Conservation (phyloP, 2,888 invertebrate genomes). For the Hirtodrosophila confusa region DNA sequence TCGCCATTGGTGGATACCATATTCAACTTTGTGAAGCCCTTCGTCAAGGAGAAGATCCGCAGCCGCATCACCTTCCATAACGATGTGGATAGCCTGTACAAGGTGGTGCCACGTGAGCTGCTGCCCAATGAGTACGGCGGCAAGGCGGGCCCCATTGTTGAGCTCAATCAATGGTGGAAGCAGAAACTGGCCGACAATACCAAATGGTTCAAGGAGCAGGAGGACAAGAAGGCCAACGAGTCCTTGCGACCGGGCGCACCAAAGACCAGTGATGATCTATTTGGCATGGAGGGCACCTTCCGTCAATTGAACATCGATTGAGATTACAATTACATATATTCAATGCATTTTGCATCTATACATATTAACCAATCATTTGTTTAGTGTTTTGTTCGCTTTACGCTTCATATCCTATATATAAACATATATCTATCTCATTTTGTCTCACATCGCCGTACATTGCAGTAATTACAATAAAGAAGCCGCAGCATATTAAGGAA, state of each 20-base stretch:
- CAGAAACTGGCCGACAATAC: constrained; percentile 91
- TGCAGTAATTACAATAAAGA: constrained; percentile 65
- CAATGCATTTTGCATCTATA: constrained; percentile 23
- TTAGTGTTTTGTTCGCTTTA: constrained; percentile 58
- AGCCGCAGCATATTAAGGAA: constrained; percentile 63
- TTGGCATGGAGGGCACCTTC: constrained; percentile 95
- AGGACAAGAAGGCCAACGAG: constrained; percentile 91
- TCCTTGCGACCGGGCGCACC: constrained; percentile 92
- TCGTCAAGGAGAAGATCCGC: constrained; percentile 94
- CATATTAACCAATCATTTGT: constrained; percentile 57
- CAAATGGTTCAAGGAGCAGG: constrained; percentile 93
- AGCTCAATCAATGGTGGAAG: constrained; percentile 91
- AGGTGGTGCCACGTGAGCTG: constrained; percentile 91
- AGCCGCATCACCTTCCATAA: constrained; percentile 92
- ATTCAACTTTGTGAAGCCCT: constrained; percentile 93
- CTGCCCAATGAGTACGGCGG: constrained; percentile 94
- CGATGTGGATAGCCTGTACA: constrained; percentile 90
- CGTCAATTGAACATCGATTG: constrained; percentile 93
- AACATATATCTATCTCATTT: constrained; percentile 29
- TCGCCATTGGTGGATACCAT: constrained; percentile 93
- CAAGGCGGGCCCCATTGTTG: constrained; percentile 89
- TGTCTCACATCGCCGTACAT: constrained; percentile 45
- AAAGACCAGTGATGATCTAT: constrained; percentile 93
- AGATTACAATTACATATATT: constrained; percentile 17
- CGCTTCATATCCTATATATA: constrained; percentile 58